A percentile compares a stretch with the other conserved stretches of the same genome.
Evolutionary conservation across 2,113 vertebrate genomes (phyloP).

Genomic region (Microtus oregoni): DNA sequence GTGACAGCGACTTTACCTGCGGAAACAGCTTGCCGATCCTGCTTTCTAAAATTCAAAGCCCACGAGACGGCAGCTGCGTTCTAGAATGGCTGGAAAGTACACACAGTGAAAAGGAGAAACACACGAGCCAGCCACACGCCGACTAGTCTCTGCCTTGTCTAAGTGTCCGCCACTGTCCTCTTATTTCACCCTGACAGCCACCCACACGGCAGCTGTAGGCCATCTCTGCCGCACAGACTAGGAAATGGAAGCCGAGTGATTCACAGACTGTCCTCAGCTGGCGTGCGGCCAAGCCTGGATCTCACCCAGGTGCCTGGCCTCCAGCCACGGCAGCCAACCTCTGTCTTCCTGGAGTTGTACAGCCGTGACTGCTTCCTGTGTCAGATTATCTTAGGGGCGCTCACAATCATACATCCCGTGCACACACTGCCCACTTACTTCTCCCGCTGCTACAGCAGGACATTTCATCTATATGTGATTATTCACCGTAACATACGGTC

Average conservation of each 20-base stretch:
- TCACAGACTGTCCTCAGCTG: neutral
- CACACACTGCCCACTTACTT: neutral
- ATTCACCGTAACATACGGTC: neutral
- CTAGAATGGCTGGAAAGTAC: neutral
- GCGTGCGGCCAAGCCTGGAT: neutral
- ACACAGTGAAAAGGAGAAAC: neutral
- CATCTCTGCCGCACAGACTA: neutral
- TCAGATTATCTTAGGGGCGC: neutral
- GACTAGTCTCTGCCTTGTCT: neutral
- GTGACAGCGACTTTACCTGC: neutral
- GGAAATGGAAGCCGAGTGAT: neutral
- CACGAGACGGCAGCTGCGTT: neutral
- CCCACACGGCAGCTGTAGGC: rapidly evolving
- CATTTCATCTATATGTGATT: neutral
- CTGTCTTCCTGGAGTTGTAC: neutral
- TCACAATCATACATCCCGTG: neutral
- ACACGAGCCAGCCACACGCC: neutral
- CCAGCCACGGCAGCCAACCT: neutral
- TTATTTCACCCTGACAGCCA: neutral
- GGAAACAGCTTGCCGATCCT: neutral
- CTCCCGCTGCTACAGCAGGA: neutral
- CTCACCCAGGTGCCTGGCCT: neutral
- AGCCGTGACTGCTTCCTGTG: neutral
- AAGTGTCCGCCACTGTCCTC: neutral
- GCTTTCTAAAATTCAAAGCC: neutral